Conservation (phyloP, 2,888 invertebrate species). For the Malacosoma neustria region DNA sequence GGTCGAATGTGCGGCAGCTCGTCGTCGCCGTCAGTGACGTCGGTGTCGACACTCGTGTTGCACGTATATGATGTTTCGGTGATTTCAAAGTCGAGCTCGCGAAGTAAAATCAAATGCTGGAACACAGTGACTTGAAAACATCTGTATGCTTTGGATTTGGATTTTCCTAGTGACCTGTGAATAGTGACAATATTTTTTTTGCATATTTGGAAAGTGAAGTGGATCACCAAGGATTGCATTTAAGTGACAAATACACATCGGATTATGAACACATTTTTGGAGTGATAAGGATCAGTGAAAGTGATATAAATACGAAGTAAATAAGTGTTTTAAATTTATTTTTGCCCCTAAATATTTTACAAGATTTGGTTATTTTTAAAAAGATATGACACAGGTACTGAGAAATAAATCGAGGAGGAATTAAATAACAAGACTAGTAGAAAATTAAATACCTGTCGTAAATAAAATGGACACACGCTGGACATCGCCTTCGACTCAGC, state of each 20-base stretch:
- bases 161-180: constrained; percentile 53
- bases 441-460: constrained; percentile 29
- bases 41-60: constrained; percentile 69
- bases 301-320: constrained; percentile 44
- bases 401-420: constrained; percentile 1
- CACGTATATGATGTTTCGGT: constrained; percentile 72
- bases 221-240: constrained; percentile 56
- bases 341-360: constrained; percentile 27
- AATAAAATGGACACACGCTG: constrained; percentile 28
- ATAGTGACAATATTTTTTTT: constrained; percentile 54
- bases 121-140: constrained; percentile 79
- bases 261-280: constrained; percentile 43
- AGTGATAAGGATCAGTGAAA: constrained; percentile 42
- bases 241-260: constrained; percentile 47
- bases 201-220: constrained; percentile 57
- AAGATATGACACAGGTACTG: constrained; percentile 1
- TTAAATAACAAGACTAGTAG: constrained; percentile 15
- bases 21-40: constrained; percentile 70
- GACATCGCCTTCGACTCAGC: constrained; percentile 44
- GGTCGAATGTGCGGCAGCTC: constrained; percentile 67
- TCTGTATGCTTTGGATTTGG: constrained; percentile 59
- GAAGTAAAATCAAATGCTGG: constrained; percentile 77
- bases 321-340: constrained; percentile 28
- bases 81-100: constrained; percentile 67
- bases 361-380: constrained; percentile 17